Conservation (phyloP, 2,888 invertebrate genomes). For the Hyposoter dolosus region DNA sequence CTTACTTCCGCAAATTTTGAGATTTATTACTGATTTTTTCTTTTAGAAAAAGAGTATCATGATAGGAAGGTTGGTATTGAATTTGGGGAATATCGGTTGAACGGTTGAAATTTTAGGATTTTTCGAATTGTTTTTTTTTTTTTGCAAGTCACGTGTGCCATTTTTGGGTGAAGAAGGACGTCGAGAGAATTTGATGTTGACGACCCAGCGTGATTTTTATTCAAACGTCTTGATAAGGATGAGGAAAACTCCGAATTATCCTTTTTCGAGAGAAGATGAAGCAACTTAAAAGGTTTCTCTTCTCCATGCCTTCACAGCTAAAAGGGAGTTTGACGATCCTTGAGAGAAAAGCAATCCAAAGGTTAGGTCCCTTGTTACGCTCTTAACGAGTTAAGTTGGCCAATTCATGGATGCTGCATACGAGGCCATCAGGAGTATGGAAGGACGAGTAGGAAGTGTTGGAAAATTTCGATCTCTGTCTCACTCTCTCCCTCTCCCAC, state of each 20-base stretch:
- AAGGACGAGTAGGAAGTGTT: conserved; percentile 3
- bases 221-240: neutral
- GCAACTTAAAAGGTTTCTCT: neutral
- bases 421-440: conserved; percentile 23
- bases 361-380: conserved; percentile 53
- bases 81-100: too few species aligned
- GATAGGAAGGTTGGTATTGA: too few species aligned
- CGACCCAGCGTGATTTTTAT: neutral
- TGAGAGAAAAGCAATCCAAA: conserved; percentile 26
- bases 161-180: neutral
- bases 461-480: conserved; percentile 7
- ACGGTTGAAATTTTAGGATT: too few species aligned
- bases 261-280: neutral
- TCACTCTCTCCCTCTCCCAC: neutral
- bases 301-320: neutral
- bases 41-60: too few species aligned
- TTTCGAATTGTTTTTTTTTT: neutral
- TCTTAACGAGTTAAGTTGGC: conserved; percentile 69
- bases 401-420: conserved; percentile 50
- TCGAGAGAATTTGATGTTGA: neutral
- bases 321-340: conserved; percentile 16
- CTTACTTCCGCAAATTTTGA: too few species aligned
- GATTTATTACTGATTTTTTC: too few species aligned
- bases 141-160: neutral
- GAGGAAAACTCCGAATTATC: neutral